Evolutionary conservation across 2,797 vertebrate species (phyloP).

Genomic region (Sebastes matsubarae): DNA sequence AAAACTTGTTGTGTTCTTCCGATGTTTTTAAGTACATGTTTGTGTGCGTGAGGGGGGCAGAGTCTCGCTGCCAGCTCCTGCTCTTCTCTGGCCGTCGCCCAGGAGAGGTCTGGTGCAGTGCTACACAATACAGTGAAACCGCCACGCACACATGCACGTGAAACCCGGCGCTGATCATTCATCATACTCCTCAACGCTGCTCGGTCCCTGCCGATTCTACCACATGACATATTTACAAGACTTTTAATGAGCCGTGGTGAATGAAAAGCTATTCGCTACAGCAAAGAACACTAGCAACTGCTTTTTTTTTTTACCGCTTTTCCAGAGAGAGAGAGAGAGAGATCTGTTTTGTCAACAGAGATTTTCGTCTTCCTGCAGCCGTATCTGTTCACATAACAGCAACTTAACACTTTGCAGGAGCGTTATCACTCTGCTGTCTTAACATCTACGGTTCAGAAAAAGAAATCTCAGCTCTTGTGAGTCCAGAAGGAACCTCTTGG

Average conservation of each 20-base stretch:
- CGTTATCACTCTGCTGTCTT: not conserved
- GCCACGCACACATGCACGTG: not conserved
- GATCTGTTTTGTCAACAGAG: conserved; percentile 39
- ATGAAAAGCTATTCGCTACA: conserved; percentile 36
- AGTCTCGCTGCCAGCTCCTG: conserved; percentile 20
- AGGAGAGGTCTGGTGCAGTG: conserved; percentile 59
- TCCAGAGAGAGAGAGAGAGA: not conserved
- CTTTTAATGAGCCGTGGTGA: conserved; percentile 50
- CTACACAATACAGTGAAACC: conserved; percentile 26
- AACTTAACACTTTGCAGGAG: conserved; percentile 5
- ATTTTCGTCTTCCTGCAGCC: conserved; percentile 42
- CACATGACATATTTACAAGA: conserved; percentile 59
- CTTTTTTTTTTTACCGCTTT: conserved; percentile 21
- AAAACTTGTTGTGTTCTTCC: conserved; percentile 13
- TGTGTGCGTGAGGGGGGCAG: not conserved
- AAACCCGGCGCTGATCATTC: not conserved
- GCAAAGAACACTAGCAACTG: conserved; percentile 17
- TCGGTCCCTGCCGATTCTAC: conserved; percentile 19
- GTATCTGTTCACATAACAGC: conserved; percentile 25
- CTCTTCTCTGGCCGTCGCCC: conserved; percentile 47
- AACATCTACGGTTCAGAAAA: not conserved
- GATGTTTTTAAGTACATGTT: conserved; percentile 8
- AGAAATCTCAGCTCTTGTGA: conserved; percentile 1
- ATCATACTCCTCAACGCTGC: conserved; percentile 27
- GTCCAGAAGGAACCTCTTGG: conserved; percentile 23